Conservation (phyloP, 2,113 vertebrate genomes). For the Daboia siamensis region DNA sequence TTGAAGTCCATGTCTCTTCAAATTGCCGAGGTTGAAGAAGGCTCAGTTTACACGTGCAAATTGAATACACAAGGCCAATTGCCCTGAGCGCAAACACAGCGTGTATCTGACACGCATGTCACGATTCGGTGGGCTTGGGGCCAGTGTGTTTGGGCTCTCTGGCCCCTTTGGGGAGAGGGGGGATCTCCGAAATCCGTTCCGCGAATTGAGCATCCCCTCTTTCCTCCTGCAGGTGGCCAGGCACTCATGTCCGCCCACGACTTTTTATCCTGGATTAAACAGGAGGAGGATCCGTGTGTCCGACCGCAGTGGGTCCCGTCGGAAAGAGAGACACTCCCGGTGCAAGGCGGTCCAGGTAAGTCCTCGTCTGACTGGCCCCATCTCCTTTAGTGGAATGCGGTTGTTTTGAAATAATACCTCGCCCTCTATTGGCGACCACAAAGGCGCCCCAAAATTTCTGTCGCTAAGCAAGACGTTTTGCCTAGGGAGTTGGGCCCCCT, state of each 20-base stretch:
- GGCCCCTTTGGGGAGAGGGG: neutral
- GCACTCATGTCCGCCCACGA: conserved; percentile 51
- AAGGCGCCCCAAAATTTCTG: too few relatives aligned
- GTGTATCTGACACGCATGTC: neutral
- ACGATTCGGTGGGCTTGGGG: neutral
- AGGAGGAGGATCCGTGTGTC: conserved; percentile 56
- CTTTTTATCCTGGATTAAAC: conserved; percentile 65
- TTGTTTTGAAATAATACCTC: neutral
- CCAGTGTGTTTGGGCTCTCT: neutral
- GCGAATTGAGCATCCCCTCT: neutral
- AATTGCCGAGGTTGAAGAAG: neutral
- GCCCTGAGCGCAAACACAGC: neutral
- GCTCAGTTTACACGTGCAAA: neutral
- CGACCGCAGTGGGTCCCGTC: conserved; percentile 50
- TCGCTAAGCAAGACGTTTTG: too few relatives aligned
- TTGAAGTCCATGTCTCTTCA: neutral
- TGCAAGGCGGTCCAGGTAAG: conserved; percentile 45
- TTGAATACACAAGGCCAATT: neutral
- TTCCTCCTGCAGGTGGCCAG: conserved; percentile 13
- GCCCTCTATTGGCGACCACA: too few relatives aligned
- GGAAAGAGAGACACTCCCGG: conserved; percentile 45
- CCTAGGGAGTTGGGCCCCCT: too few relatives aligned
- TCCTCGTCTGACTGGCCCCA: rapidly evolving
- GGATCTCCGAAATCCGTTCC: too few relatives aligned
- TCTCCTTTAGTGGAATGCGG: too few relatives aligned